Evolutionary conservation across 1,140 invertebrate genomes (phyloP).

Genomic region (Apis dorsata): DNA sequence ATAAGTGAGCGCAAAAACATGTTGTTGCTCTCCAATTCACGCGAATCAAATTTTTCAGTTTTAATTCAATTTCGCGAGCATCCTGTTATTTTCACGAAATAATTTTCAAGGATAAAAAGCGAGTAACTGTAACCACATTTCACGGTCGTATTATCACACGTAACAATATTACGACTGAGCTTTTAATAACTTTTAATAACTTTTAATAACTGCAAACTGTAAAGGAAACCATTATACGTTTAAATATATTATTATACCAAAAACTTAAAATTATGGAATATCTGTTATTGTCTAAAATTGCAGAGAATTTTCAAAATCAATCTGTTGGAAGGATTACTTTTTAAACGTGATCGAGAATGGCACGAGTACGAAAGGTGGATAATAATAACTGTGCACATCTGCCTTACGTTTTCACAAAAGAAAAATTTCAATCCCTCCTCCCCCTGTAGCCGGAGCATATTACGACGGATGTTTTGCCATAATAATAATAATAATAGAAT

Average conservation of each 20-base stretch:
- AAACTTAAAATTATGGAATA: too few species aligned
- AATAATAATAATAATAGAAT: constrained; percentile 32
- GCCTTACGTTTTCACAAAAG: too few species aligned
- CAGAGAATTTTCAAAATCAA: too few species aligned
- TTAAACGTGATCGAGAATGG: too few species aligned
- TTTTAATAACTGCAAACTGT: neutral
- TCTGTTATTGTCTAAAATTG: too few species aligned
- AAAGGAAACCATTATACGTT: too few species aligned
- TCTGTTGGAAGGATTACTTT: too few species aligned
- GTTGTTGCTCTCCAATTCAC: neutral
- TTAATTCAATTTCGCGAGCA: constrained; percentile 15
- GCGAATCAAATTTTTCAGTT: neutral
- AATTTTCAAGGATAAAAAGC: neutral
- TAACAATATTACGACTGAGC: neutral
- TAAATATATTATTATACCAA: too few species aligned
- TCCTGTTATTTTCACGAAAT: neutral
- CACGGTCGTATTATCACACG: neutral
- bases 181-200: neutral
- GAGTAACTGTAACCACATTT: neutral
- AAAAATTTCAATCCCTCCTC: too few species aligned
- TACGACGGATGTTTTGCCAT: neutral
- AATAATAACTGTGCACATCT: too few species aligned
- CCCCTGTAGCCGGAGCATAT: too few species aligned
- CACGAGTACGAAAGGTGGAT: too few species aligned
- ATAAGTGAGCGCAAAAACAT: neutral